Conservation (phyloP, 2,113 vertebrate genomes). For the Amazona guildingii region DNA sequence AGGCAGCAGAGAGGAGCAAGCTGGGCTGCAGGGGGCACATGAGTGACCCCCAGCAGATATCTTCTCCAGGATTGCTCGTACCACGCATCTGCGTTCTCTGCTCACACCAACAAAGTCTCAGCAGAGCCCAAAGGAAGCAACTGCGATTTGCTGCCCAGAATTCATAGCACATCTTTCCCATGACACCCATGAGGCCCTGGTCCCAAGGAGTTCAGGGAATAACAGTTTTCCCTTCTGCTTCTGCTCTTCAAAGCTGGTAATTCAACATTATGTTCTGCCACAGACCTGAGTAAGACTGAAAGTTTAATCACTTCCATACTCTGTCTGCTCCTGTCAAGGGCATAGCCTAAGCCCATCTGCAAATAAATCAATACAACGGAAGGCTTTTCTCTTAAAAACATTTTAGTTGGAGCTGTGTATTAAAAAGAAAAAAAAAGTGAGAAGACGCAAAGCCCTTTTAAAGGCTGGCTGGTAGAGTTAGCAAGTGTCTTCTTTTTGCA, state of each 20-base stretch:
- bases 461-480: background rate
- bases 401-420: background rate
- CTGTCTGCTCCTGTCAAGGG: background rate
- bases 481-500: background rate
- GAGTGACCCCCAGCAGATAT: background rate
- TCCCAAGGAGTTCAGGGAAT: background rate
- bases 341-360: background rate
- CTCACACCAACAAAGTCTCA: background rate
- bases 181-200: background rate
- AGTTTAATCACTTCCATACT: conserved; percentile 34
- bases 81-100: background rate
- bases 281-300: background rate
- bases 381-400: background rate
- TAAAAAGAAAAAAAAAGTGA: background rate
- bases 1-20: background rate
- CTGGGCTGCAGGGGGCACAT: background rate
- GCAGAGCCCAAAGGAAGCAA: background rate
- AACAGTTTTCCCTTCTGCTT: background rate
- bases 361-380: background rate
- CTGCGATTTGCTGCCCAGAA: background rate
- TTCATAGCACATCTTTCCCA: background rate
- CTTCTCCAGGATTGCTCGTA: background rate
- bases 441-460: background rate
- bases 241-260: background rate
- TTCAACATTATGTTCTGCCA: background rate